Conservation (phyloP, 2,888 invertebrate genomes). For the Digitonthophagus gazella region DNA sequence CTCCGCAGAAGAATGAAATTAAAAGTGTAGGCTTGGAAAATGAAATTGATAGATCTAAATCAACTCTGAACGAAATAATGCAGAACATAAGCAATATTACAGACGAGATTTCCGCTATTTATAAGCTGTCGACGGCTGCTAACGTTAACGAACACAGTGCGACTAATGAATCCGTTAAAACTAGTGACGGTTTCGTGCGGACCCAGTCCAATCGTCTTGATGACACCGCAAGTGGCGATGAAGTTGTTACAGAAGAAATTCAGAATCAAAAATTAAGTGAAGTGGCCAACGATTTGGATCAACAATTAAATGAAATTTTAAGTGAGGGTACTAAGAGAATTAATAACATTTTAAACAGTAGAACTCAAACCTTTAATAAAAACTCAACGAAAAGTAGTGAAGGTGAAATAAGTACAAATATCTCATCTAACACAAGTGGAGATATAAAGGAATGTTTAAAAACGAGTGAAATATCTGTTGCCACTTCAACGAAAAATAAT, state of each 20-base stretch:
- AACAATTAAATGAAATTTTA: conserved; percentile 4
- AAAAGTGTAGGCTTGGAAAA: conserved; percentile 25
- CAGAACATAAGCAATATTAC: conserved; percentile 34
- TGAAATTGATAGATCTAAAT: conserved; percentile 31
- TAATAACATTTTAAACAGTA: neutral
- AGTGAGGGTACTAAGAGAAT: neutral
- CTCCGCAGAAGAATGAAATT: conserved; percentile 1
- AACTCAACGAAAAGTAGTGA: neutral
- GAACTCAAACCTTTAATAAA: conserved; percentile 2
- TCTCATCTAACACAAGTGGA: neutral
- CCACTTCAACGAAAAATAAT: neutral
- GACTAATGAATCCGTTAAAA: conserved; percentile 3
- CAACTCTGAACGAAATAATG: conserved; percentile 33
- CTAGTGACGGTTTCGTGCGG: neutral
- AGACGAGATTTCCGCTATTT: conserved; percentile 34
- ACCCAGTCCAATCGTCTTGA: neutral
- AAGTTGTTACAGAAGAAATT: conserved; percentile 7
- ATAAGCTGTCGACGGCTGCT: conserved; percentile 30
- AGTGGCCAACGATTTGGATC: neutral
- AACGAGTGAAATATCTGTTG: neutral
- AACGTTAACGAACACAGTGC: conserved; percentile 14
- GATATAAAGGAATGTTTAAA: neutral
- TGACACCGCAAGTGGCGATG: neutral
- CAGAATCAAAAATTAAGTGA: conserved; percentile 4
- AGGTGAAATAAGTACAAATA: no score